These are phyloP conservation scores for Dolichotis patagonum DNA, from an alignment of 2,113 vertebrate genomes.

Conservation along the genomic window DNA sequence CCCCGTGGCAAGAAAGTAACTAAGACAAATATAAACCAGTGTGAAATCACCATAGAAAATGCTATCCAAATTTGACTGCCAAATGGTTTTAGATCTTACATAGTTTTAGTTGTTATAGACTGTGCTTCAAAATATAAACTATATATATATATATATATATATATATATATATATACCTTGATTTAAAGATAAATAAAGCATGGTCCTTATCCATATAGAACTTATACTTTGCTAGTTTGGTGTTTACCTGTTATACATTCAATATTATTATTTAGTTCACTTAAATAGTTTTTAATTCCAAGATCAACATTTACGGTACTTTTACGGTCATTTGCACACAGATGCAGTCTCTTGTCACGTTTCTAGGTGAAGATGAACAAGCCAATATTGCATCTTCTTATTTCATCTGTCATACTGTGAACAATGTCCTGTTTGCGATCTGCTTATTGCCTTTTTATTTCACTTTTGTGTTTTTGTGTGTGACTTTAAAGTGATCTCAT, in stretches of 20 bases:
- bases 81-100: background rate
- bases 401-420: background rate
- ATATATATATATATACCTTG: background rate
- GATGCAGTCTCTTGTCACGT: fast-evolving
- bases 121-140: background rate
- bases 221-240: background rate
- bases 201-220: background rate
- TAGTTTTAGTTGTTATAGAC: background rate
- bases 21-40: background rate
- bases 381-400: background rate
- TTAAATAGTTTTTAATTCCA: background rate
- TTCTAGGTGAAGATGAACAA: background rate
- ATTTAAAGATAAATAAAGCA: conserved; percentile 4
- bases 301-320: background rate
- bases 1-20: background rate
- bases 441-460: background rate
- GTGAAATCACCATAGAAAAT: background rate
- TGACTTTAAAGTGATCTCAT: background rate
- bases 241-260: background rate
- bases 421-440: background rate
- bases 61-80: background rate
- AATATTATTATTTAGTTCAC: background rate
- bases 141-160: background rate
- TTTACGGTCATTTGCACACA: background rate
- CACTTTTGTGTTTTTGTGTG: background rate